Percentiles rank a stretch among this genome's conserved stretches.
phyloP scores from a whole-genome alignment of 2,888 invertebrate genomes.

The Tetanocera ferruginea region DNA sequence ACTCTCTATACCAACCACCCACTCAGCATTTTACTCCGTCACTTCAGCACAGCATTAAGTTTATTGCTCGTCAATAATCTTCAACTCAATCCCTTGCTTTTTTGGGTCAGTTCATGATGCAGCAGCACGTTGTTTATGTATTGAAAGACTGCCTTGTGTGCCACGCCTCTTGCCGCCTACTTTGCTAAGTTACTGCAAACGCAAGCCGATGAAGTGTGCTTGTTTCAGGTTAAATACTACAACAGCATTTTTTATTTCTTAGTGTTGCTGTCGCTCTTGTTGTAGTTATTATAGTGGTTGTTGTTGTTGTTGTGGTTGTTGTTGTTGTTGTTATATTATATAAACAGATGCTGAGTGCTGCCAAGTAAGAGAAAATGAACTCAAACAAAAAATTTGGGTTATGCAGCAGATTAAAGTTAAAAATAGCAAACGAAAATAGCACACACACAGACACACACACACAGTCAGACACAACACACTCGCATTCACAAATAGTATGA shows the following conservation, averaged over 20 bases:
- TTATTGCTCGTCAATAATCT: slow-evolving; percentile 19
- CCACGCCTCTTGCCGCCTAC: neutral
- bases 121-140: neutral
- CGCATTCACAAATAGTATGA: neutral
- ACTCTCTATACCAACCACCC: neutral
- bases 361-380: slow-evolving; percentile 10
- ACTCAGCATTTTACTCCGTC: neutral
- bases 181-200: neutral
- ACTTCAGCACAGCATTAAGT: neutral
- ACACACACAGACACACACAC: neutral
- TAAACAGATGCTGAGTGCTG: slow-evolving; percentile 16
- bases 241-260: neutral
- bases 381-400: slow-evolving; percentile 29
- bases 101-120: slow-evolving; percentile 25
- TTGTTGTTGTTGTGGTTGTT: neutral
- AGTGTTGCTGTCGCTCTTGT: neutral
- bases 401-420: slow-evolving; percentile 19
- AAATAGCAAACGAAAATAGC: slow-evolving; percentile 4
- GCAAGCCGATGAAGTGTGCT: slow-evolving; percentile 1
- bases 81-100: slow-evolving; percentile 6
- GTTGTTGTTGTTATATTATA: neutral
- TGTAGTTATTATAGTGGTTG: neutral
- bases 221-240: neutral
- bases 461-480: neutral
- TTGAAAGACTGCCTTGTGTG: neutral